Evolutionary conservation across 2,113 vertebrate genomes (phyloP), one percentile per base, ranked within the genome.

Genomic region (Morone chrysops): DNA sequence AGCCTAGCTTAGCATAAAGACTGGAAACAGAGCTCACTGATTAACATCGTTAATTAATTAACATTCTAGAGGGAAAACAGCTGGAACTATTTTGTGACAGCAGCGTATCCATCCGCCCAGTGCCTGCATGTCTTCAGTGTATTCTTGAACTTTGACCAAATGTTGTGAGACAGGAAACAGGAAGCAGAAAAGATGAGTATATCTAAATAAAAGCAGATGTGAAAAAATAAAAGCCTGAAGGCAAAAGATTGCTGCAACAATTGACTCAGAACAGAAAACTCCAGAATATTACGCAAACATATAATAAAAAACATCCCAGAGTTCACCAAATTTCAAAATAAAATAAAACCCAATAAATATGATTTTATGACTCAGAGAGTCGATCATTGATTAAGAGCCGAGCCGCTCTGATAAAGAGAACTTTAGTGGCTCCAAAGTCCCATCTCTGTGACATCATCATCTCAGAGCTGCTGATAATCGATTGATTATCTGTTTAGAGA

Each of bases 341-440:
- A 31, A 14, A 68, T 31, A 31, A 31, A 31, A 31, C 31, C 31
- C 31, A 31, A 31, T 31, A 31, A 31, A 31, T 31, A 31, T 31
- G 31, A 4, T 31, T 31, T 31, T 31, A 31, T 31, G 31, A 31
- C 31, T 31, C 31, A 31, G 31, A 40, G 9, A 41, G 47, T 65
- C 8, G 65, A 85, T 81, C 22, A 85, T 71, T 71, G 61, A 85
- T n/a, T 13, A 47, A 41, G 51, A 40, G 40, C 12, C 16, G 4
- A n/a, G 14, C 73, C 2, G 41, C 70, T 43, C 59, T 80, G 61
- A 83, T 45, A 45, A 68, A 20, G 68, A 22, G 1, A 67, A 1
- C 6, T 70, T 72, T n/a, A 82, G 5, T 75, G 79, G 71, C 75
- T 85, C 83, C 79, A 88, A 85, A 85, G 83, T 88, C 79, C 70